These are phyloP conservation scores for Neolamprologus fasciatus DNA, from an alignment of 2,113 vertebrate species.

Conservation along the genomic window DNA sequence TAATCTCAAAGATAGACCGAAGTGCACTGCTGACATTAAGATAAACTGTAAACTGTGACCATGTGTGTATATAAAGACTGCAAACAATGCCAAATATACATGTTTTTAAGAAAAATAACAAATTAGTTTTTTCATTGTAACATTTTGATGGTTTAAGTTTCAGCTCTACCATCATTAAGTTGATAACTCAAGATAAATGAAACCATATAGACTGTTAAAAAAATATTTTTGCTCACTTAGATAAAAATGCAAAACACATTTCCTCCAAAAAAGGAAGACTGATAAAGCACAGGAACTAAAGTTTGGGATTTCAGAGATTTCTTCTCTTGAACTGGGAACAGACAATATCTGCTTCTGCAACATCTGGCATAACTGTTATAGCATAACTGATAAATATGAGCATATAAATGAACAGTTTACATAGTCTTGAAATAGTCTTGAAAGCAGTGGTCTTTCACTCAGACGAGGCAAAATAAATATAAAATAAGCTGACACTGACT, in stretches of 20 bases:
- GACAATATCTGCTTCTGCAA: conserved; percentile 2
- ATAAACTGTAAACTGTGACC: background rate
- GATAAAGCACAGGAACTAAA: background rate
- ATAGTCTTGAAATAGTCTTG: background rate
- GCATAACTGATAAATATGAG: background rate
- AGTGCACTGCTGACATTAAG: conserved; percentile 13
- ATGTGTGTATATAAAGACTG: background rate
- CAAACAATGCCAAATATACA: background rate
- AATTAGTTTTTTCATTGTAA: background rate
- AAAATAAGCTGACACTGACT: background rate
- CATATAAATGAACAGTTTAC: background rate
- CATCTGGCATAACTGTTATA: background rate
- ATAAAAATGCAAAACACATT: background rate
- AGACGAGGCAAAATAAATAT: background rate
- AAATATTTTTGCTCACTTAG: background rate
- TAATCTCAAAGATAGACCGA: conserved; percentile 3
- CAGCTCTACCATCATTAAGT: background rate
- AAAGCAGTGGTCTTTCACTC: background rate
- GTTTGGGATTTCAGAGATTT: background rate
- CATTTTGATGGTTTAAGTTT: background rate
- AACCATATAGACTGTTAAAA: background rate
- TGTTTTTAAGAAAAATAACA: background rate
- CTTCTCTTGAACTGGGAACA: background rate
- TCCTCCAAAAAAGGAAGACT: background rate
- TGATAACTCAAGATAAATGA: background rate